Evolutionary conservation across 2,797 vertebrate genomes (phyloP).

Genomic region (Intellagama lesueurii): DNA sequence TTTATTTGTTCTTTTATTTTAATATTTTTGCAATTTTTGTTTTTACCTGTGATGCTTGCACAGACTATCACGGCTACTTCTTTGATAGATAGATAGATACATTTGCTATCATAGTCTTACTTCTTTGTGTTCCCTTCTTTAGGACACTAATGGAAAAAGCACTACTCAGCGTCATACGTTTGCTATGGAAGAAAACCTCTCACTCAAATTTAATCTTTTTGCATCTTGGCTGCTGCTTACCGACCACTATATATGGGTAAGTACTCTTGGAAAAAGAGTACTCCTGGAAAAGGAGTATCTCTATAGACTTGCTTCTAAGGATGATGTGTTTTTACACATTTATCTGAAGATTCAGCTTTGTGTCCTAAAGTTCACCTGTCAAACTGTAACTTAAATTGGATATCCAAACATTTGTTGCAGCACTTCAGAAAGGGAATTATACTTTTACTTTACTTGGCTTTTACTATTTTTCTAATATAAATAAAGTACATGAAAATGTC

Average conservation of each 20-base stretch:
- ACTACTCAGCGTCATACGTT: slow-evolving; percentile 84
- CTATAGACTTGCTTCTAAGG: background rate
- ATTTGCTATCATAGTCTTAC: background rate
- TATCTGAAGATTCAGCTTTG: background rate
- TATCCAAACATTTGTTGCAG: background rate
- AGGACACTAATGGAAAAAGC: slow-evolving; percentile 89
- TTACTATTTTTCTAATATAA: too few relatives aligned
- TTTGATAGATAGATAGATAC: too few relatives aligned
- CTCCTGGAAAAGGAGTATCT: background rate
- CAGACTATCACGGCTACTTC: too few relatives aligned
- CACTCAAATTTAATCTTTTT: slow-evolving; percentile 85
- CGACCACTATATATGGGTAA: slow-evolving; percentile 89
- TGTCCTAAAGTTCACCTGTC: background rate
- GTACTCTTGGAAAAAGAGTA: slow-evolving; percentile 57
- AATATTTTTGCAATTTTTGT: too few relatives aligned
- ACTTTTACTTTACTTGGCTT: background rate
- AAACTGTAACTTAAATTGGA: background rate
- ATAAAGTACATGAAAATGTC: background rate
- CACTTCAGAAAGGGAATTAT: background rate
- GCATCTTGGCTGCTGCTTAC: slow-evolving; percentile 94
- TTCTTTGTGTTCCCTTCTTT: slow-evolving; percentile 52
- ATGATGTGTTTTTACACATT: background rate
- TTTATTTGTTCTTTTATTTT: too few relatives aligned
- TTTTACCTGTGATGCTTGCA: too few relatives aligned
- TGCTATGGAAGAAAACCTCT: slow-evolving; percentile 84